Evolutionary conservation across 1,140 invertebrate species (phyloP).

Genomic region (Arctopsyche grandis): DNA sequence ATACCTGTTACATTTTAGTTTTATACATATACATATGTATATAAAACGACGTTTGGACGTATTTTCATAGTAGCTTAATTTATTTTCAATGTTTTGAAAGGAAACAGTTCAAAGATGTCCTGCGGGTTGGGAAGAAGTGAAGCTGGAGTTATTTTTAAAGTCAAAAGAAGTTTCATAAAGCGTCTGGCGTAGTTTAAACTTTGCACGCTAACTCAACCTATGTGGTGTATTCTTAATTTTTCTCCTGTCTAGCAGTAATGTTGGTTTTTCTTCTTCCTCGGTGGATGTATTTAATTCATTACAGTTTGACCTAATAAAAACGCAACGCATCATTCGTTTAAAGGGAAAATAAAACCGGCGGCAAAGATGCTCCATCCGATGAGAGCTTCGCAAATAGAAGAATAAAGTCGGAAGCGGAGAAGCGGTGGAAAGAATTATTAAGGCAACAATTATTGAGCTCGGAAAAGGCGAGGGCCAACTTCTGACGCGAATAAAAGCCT

Average conservation of each 20-base stretch:
- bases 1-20: too few relatives aligned
- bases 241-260: neutral
- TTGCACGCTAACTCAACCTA: neutral
- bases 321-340: neutral
- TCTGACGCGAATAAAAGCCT: conserved; percentile 18
- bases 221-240: conserved; percentile 21
- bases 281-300: conserved; percentile 30
- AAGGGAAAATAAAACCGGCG: neutral
- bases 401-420: neutral
- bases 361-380: neutral
- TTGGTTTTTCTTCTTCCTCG: neutral
- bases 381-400: neutral
- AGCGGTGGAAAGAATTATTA: conserved; percentile 35
- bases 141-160: conserved; percentile 15
- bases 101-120: neutral
- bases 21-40: too few relatives aligned
- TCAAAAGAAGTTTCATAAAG: conserved; percentile 18
- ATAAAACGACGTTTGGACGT: too few relatives aligned
- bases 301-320: conserved; percentile 12
- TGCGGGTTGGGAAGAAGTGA: neutral
- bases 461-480: conserved; percentile 18
- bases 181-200: neutral
- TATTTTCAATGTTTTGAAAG: too few relatives aligned
- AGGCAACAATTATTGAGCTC: conserved; percentile 35
- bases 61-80: too few relatives aligned